These are phyloP conservation scores for Oikopleura dioica DNA, from an alignment of 23 tunicate species.

Conservation along the genomic window DNA sequence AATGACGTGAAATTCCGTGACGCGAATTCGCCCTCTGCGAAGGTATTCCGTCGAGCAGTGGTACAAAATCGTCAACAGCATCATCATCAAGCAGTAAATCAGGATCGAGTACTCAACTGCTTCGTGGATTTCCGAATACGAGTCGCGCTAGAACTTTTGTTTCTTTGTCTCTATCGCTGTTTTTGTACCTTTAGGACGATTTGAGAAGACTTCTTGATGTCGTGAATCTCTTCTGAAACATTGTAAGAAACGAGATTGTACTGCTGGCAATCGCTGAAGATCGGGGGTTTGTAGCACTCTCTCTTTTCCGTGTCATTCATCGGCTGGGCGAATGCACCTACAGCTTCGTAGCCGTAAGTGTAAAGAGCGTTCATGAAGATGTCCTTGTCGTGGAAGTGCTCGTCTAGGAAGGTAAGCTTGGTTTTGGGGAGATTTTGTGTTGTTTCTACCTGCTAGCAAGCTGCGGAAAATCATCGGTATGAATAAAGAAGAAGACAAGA, in stretches of 20 bases:
- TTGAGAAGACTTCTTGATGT: background rate
- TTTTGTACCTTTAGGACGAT: background rate
- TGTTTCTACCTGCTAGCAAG: background rate
- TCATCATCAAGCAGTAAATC: background rate
- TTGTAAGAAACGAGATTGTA: background rate
- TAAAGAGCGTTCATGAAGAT: background rate
- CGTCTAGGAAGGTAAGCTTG: background rate
- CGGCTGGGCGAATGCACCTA: background rate
- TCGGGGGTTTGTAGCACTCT: background rate
- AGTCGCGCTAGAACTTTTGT: too few relatives aligned
- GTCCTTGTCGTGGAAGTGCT: background rate
- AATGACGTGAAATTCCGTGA: background rate
- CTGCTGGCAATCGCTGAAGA: background rate
- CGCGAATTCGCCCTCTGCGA: background rate
- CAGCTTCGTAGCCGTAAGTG: background rate
- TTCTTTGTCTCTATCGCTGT: too few relatives aligned
- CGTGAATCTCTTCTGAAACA: background rate
- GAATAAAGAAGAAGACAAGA: background rate
- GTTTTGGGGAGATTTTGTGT: background rate
- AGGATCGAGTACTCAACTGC: conserved; percentile 4
- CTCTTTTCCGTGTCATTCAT: background rate
- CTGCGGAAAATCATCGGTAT: background rate
- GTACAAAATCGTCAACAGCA: background rate
- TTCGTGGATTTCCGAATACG: background rate
- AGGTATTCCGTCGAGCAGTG: background rate